phyloP scores from a whole-genome alignment of 2,888 invertebrate species.

The Merodon equestris region DNA sequence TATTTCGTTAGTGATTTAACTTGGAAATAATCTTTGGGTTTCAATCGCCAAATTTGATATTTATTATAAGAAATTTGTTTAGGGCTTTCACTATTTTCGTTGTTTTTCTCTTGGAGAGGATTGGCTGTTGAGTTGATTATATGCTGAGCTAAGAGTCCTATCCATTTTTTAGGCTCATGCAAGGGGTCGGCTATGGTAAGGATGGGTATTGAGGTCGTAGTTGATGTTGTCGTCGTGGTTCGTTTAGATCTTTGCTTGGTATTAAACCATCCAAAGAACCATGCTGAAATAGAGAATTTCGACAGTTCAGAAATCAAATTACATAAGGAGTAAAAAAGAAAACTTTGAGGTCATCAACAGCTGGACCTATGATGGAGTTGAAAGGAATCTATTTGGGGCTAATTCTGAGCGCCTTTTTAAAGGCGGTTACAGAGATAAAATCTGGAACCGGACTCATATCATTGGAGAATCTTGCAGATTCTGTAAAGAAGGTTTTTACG shows the following conservation, averaged over 20 bases:
- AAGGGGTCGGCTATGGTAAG: conserved; percentile 77
- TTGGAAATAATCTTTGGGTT: conserved; percentile 78
- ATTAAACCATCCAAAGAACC: conserved; percentile 81
- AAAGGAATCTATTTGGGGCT: too few relatives aligned
- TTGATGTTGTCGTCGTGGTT: conserved; percentile 73
- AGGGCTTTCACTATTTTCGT: conserved; percentile 71
- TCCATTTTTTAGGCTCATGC: conserved; percentile 78
- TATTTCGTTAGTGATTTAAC: conserved; percentile 79
- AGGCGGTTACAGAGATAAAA: too few relatives aligned
- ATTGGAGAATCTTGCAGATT: too few relatives aligned
- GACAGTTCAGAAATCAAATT: too few relatives aligned
- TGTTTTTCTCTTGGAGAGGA: conserved; percentile 72
- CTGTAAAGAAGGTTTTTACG: too few relatives aligned
- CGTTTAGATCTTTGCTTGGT: conserved; percentile 71
- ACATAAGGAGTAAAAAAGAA: too few relatives aligned
- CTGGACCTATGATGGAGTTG: too few relatives aligned
- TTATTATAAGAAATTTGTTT: conserved; percentile 78
- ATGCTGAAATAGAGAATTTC: conserved; percentile 72
- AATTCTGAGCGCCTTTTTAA: too few relatives aligned
- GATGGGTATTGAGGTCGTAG: conserved; percentile 75
- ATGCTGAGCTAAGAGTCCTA: conserved; percentile 77
- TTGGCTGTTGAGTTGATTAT: conserved; percentile 75
- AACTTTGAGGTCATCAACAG: too few relatives aligned
- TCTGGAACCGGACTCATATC: too few relatives aligned
- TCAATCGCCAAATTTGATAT: conserved; percentile 80